Evolutionary conservation across 2,797 vertebrate species (phyloP).

Genomic region (Adelosebastes latens): DNA sequence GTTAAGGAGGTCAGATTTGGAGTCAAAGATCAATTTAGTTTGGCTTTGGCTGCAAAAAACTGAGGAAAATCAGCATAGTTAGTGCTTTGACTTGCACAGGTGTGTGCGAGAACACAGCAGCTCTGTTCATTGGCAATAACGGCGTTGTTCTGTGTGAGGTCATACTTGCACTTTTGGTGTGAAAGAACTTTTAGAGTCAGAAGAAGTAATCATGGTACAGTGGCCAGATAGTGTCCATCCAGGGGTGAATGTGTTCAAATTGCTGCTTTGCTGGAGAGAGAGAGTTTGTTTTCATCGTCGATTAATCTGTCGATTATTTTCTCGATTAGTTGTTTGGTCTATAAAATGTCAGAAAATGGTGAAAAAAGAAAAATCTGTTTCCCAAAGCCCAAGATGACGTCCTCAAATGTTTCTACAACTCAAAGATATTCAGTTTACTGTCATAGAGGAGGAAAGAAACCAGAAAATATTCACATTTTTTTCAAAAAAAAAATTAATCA

Average conservation of each 20-base stretch:
- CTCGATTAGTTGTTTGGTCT: too few relatives aligned
- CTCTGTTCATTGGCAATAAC: neutral
- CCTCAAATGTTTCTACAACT: too few relatives aligned
- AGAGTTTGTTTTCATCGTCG: neutral
- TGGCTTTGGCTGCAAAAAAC: neutral
- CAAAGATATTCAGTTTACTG: too few relatives aligned
- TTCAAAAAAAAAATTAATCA: accelerated
- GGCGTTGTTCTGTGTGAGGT: neutral
- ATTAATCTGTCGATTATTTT: too few relatives aligned
- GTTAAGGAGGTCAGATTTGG: neutral
- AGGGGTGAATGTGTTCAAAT: neutral
- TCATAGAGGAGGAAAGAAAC: too few relatives aligned
- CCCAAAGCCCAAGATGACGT: too few relatives aligned
- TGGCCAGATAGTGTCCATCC: neutral
- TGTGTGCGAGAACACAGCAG: neutral
- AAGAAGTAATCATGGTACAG: neutral
- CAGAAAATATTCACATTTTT: too few relatives aligned
- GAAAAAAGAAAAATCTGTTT: too few relatives aligned
- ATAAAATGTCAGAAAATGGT: too few relatives aligned
- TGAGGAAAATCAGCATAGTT: neutral
- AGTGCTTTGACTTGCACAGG: neutral
- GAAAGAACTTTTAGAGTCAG: neutral
- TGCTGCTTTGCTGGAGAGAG: neutral
- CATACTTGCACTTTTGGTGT: neutral
- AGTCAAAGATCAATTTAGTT: neutral